phyloP scores from a whole-genome alignment of 2,888 invertebrate species.

The Sisyra terminalis region DNA sequence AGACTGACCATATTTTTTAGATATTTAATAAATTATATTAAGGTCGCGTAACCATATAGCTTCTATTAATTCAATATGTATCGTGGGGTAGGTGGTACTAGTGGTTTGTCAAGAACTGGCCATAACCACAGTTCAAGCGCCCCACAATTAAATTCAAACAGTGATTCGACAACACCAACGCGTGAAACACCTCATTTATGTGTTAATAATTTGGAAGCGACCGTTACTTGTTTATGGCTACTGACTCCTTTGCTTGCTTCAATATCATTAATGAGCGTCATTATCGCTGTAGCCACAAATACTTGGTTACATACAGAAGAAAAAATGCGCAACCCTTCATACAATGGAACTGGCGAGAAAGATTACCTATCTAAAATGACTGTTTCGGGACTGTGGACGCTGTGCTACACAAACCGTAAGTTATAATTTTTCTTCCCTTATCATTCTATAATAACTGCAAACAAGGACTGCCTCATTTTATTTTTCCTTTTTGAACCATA shows the following conservation, averaged over 20 bases:
- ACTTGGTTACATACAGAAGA: constrained; percentile 82
- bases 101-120: too few relatives aligned
- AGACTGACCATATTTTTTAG: too few relatives aligned
- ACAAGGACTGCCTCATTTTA: not conserved
- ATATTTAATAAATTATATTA: too few relatives aligned
- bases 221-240: constrained; percentile 43
- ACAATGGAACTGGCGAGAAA: constrained; percentile 60
- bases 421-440: constrained; percentile 18
- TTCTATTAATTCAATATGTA: too few relatives aligned
- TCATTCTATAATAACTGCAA: not conserved
- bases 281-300: constrained; percentile 58
- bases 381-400: constrained; percentile 64
- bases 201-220: constrained; percentile 33
- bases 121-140: not conserved
- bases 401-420: constrained; percentile 68
- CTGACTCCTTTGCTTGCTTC: constrained; percentile 49
- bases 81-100: too few relatives aligned
- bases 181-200: constrained; percentile 14
- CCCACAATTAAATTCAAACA: constrained; percentile 10
- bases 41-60: too few relatives aligned
- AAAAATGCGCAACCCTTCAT: constrained; percentile 59
- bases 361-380: constrained; percentile 57
- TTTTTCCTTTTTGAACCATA: not conserved
- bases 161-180: constrained; percentile 18
- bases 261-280: constrained; percentile 51